A percentile compares a stretch with the other conserved stretches of the same genome.
These are phyloP conservation scores for Montipora capricornis DNA, from an alignment of 64 coral and sea anemone species.

Conservation along the genomic window DNA sequence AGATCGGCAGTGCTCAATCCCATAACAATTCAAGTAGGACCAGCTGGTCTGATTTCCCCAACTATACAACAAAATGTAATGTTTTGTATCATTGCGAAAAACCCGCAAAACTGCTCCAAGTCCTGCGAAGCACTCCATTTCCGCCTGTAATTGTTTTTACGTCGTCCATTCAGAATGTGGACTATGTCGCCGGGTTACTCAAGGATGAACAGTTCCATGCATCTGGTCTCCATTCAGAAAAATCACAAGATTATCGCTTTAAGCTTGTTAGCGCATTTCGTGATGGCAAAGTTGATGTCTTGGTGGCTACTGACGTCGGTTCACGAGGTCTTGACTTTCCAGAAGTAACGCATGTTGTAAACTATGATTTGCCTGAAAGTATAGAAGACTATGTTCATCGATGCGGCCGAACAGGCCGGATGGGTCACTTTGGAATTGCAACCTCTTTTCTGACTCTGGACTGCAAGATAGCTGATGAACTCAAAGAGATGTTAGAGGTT, in stretches of 20 bases:
- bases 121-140: conserved; percentile 77
- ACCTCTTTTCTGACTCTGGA: conserved; percentile 67
- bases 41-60: conserved; percentile 85
- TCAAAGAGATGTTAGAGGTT: conserved; percentile 90
- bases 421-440: conserved; percentile 72
- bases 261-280: conserved; percentile 85
- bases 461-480: conserved; percentile 92
- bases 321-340: conserved; percentile 97
- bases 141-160: conserved; percentile 96
- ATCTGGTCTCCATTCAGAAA: conserved; percentile 96
- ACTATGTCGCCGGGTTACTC: conserved; percentile 87
- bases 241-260: conserved; percentile 93
- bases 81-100: conserved; percentile 93
- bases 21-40: conserved; percentile 92
- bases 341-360: conserved; percentile 92
- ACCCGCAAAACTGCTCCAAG: conserved; percentile 81
- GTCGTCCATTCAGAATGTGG: conserved; percentile 96
- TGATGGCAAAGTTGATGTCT: conserved; percentile 91
- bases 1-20: neutral
- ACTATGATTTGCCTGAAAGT: conserved; percentile 93
- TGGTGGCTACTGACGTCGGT: conserved; percentile 93
- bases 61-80: conserved; percentile 84
- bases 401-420: conserved; percentile 96
- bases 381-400: conserved; percentile 98
- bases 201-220: conserved; percentile 97